Evolutionary conservation across 2,113 vertebrate genomes (phyloP), one percentile per base, ranked within the genome.

Genomic region (Nicator chloris): DNA sequence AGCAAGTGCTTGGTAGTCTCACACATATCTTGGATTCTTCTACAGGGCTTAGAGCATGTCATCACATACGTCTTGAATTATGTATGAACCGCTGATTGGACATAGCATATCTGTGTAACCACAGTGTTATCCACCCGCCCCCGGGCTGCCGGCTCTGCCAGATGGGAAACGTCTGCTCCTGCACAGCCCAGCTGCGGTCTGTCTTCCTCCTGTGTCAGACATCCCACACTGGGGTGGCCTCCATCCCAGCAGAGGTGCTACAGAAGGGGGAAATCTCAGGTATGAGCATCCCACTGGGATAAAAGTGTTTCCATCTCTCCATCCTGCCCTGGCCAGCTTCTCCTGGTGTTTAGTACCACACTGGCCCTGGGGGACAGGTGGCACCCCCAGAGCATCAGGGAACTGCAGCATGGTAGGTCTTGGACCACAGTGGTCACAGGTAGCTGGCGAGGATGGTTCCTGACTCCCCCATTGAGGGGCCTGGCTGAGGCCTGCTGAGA

Each of bases 51-150:
- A 76, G 49, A 78, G 87, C 61, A 50, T 39, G 40, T 92, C 81
- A 85, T 56, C 84, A 84, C 77, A 33, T 79, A 49, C 8, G 7
- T 57, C 53, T 49, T 95, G 78, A 90, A 89, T 92, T 93, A 91
- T 89, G n/a, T 11, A 91, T 79, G 73, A 88, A 4, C 5, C 18
- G 50, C 72, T 59, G 90, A 45, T 40, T 51, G 68, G 88, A 26
- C 8, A 1, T 4, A 49, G 61, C 9, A 0, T 53, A n/a, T 65
- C 77, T 57, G 53, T 63, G 60, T 73, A 63, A 79, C 14, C 59
- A 15, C 73, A 27, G 54, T 2, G 45, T 82, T 85, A 85, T 21
- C 80, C 49, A n/a, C 44, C 69, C 0, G 3, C 76, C 64, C 2
- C 4, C 39, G 45, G 45, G 59, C 90, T 82, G 87, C 69, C 7